These are phyloP conservation scores for Aspidiotus rigidus DNA, from an alignment of 2,888 invertebrate genomes.

Conservation along the genomic window DNA sequence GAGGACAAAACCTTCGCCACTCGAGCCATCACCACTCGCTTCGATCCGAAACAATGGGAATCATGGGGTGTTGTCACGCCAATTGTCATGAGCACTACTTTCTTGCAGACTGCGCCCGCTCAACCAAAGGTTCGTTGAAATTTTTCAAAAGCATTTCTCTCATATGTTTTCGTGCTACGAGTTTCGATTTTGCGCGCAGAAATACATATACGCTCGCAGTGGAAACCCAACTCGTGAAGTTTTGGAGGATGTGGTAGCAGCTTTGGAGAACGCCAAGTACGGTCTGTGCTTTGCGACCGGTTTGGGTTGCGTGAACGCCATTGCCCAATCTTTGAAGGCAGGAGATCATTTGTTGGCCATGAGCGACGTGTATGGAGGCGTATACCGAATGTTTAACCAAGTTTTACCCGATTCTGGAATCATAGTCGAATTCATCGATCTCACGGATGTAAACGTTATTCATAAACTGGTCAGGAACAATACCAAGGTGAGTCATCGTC, in stretches of 20 bases:
- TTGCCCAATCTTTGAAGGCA: slow-evolving; percentile 24
- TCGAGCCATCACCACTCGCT: slow-evolving; percentile 81
- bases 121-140: slow-evolving; percentile 22
- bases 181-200: slow-evolving; percentile 10
- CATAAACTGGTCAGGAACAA: slow-evolving; percentile 64
- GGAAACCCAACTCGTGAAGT: slow-evolving; percentile 34
- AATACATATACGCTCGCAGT: slow-evolving; percentile 30
- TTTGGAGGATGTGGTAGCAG: slow-evolving; percentile 27
- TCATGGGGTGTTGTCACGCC: slow-evolving; percentile 79
- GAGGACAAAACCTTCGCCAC: slow-evolving; percentile 58
- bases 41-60: slow-evolving; percentile 83
- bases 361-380: slow-evolving; percentile 93
- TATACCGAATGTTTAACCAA: slow-evolving; percentile 62
- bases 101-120: slow-evolving; percentile 74
- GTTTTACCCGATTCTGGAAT: slow-evolving; percentile 60
- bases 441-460: slow-evolving; percentile 57
- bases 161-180: not conserved
- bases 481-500: slow-evolving; percentile 67
- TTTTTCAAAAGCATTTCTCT: not conserved
- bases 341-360: slow-evolving; percentile 43
- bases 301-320: slow-evolving; percentile 21
- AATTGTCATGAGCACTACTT: slow-evolving; percentile 83
- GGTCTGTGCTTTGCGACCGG: slow-evolving; percentile 32
- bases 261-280: slow-evolving; percentile 29
- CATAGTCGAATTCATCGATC: slow-evolving; percentile 66